phyloP scores from a whole-genome alignment of 2,113 vertebrate genomes.

The Caloenas nicobarica region DNA sequence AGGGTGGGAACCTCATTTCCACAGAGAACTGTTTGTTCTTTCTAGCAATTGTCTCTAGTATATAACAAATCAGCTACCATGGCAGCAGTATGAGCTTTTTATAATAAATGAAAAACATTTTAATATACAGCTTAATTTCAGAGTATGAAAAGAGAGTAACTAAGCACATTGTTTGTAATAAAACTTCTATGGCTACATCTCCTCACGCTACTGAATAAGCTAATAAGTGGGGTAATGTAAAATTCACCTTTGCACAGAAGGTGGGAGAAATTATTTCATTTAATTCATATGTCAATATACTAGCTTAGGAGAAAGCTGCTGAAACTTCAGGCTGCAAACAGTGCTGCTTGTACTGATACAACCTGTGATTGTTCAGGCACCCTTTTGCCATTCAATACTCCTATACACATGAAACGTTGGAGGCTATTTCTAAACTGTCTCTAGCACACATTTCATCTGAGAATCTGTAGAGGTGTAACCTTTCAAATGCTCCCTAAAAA shows the following conservation, averaged over 20 bases:
- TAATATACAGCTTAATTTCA: background rate
- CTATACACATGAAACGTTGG: rapidly evolving
- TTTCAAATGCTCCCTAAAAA: background rate
- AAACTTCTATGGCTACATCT: background rate
- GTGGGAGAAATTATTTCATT: background rate
- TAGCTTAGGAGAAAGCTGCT: background rate
- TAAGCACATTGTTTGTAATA: background rate
- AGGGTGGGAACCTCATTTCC: background rate
- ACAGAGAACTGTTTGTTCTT: background rate
- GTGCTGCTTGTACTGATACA: background rate
- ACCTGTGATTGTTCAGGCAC: background rate
- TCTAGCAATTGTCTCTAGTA: background rate
- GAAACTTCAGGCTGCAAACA: background rate
- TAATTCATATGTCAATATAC: background rate
- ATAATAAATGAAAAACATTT: background rate
- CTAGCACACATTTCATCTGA: background rate
- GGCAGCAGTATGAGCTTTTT: background rate
- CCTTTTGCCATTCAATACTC: background rate
- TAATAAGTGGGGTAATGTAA: background rate
- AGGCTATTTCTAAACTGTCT: background rate
- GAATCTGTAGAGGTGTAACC: background rate
- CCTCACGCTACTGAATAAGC: background rate
- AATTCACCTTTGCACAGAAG: background rate
- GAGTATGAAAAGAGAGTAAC: background rate
- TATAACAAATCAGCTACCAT: background rate